Base-by-base conservation (phyloP, 2,888 invertebrate species). In the Hetaerina titia region DNA sequence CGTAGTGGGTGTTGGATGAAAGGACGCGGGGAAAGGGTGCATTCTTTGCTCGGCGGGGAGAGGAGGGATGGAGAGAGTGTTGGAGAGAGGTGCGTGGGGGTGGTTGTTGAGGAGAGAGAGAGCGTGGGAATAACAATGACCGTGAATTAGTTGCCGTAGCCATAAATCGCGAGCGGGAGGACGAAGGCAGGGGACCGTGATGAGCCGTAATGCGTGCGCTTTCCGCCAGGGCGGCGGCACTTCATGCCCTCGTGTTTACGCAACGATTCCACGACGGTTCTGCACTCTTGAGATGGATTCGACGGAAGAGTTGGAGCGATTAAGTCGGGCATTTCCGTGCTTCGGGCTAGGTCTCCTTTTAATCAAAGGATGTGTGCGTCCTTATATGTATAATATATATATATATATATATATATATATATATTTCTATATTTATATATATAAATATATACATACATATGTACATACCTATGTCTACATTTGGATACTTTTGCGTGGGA, bases 81-180 rank as follows among this genome's bases (percentile, higher is more conserved):
- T 45, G 45, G 45, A 45, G 45, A 45, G 45, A 45, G 45, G 45
- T 45, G 45, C 45, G 45, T 45, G 45, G 45, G 45, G 45, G 45
- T 45, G 45, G 45, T 45, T 45, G 45, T 45, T 45, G 45, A 45
- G 45, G 22, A n/a, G 25, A 31, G 90, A 22, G 69, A 22, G 74
- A 69, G 69, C 69, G 63, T 74, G 92, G 57, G 74, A 74, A 74
- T 22, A 45, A 64, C 89, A 89, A 89, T 89, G 56, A n/a, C 69
- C 92, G 69, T 74, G 92, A 64, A 74, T 92, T 57, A 74, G 92
- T 69, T 74, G 92, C 56, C 74, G 45, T 4, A 19, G 92, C n/a
- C 22, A 92, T 92, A 92, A 92, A 92, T 92, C 92, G 92, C 63
- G 56, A 22, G 22, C 31, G 90, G 25, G 60, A 31, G 90, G 90